Base-by-base conservation (phyloP, 1,140 invertebrate genomes). In the Procambarus clarkii region DNA sequence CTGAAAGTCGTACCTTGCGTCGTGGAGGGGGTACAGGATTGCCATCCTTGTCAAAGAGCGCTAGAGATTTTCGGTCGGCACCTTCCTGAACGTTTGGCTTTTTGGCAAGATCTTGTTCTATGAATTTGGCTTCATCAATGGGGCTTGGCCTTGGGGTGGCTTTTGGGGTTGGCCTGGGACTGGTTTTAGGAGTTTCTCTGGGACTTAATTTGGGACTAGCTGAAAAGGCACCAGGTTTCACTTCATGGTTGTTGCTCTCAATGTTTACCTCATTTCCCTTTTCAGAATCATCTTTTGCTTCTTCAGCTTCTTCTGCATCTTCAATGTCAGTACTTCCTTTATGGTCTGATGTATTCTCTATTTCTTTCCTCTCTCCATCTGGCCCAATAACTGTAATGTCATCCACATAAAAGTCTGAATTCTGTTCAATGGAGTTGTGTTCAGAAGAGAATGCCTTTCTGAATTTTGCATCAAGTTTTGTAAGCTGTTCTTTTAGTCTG, bases 11-110 rank as follows among this genome's bases (percentile, higher is more conserved):
- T n/a, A 89, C 86, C 93, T 96, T 96, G 84, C 95, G 94, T 58
- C 96, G 95, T 24, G 96, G 95, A 5, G 96, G 96, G 88, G 95
- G 94, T 15, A 95, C 93, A 1, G 96, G 96, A 92, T 94, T 95
- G 34, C 94, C 95, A 15, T 96, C 95, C 90, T 96, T 94, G 82
- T 96, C 96, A 90, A 96, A 95, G 18, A 97, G 94, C 13, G 96
- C 95, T 69, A 97, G 94, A 90, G 96, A 95, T 76, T 79, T 89
- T 78, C 80, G 48, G 13, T 88, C 91, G 34, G 46, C 74, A 54
- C 44, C 60, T 54, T 69, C 60, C 50, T 88, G 48, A n/a, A 60
- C 60, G 91, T 92, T 86, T 48, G 15, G 34, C 45, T 93, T 84
- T 24, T 87, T 24, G 7, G 1, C 85, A 79, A 71, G 77, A 69